phyloP scores from a whole-genome alignment of 2,113 vertebrate genomes.

The Dipodomys stephensi region DNA sequence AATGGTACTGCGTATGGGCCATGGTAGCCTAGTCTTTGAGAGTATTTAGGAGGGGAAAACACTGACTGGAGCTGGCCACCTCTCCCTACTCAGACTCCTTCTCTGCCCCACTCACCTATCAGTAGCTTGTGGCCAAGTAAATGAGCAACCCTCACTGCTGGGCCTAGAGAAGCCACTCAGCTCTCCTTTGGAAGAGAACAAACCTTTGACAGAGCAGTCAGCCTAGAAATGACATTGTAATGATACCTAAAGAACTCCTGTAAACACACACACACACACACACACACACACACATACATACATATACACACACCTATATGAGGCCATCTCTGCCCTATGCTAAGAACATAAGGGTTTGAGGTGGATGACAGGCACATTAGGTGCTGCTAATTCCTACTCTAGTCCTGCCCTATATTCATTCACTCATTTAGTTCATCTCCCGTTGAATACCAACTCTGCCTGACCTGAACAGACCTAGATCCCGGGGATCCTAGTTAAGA shows the following conservation, averaged over 20 bases:
- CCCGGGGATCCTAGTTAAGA: neutral
- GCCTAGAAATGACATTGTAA: neutral
- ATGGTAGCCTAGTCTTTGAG: neutral
- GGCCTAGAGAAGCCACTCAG: neutral
- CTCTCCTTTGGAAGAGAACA: neutral
- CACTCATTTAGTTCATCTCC: neutral
- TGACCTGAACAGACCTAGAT: neutral
- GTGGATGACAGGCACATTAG: neutral
- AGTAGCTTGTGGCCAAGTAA: neutral
- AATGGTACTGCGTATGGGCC: neutral
- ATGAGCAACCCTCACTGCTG: neutral
- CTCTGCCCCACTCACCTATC: neutral
- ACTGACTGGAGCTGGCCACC: neutral
- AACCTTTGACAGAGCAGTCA: neutral
- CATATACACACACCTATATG: too few relatives aligned
- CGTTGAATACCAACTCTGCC: conserved; percentile 8
- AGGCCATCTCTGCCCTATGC: neutral
- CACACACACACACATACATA: too few relatives aligned
- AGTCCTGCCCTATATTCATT: neutral
- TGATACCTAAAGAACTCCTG: neutral
- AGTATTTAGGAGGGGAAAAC: neutral
- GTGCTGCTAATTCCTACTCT: neutral
- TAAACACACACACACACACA: neutral
- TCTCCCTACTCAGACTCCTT: neutral
- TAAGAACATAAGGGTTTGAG: neutral